A percentile compares a stretch with the other conserved stretches of the same genome.
Conservation (phyloP, 2,888 invertebrate species). For the Dermolepida albohirtum region DNA sequence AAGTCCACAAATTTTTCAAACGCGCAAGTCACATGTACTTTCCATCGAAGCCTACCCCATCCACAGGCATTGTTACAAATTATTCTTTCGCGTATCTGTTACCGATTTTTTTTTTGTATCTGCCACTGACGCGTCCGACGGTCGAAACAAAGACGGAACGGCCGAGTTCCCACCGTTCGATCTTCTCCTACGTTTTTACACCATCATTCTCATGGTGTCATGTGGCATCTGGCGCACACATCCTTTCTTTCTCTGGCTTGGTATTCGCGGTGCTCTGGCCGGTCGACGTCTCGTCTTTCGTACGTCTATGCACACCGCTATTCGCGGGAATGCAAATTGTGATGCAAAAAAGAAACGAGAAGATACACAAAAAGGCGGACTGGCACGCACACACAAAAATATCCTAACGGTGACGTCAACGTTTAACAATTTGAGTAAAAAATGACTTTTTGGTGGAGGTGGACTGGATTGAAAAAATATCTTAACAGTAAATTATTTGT, state of each 20-base stretch:
- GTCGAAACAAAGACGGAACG: conserved; percentile 26
- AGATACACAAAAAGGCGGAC: conserved; percentile 2
- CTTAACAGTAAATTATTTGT: too few species aligned
- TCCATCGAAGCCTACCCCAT: too few species aligned
- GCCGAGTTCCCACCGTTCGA: conserved; percentile 51
- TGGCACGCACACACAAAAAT: conserved; percentile 1
- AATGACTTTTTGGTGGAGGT: too few species aligned
- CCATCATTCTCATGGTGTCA: conserved; percentile 60
- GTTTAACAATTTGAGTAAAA: too few species aligned
- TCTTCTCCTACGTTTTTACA: conserved; percentile 3
- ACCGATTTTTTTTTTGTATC: too few species aligned
- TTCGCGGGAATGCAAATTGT: conserved; percentile 32
- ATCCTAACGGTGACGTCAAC: too few species aligned
- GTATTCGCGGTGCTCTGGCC: conserved; percentile 24
- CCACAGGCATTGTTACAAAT: too few species aligned
- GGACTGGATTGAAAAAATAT: too few species aligned
- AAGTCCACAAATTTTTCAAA: too few species aligned
- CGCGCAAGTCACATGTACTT: too few species aligned
- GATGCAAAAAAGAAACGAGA: conserved; percentile 5
- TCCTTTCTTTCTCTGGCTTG: conserved; percentile 45
- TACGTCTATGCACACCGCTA: conserved; percentile 27
- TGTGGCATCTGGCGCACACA: conserved; percentile 60
- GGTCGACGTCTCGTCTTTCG: conserved; percentile 31
- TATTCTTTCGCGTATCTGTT: too few species aligned
- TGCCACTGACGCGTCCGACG: not conserved